Evolutionary conservation across 2,888 invertebrate genomes (phyloP).

Genomic region (Girardia tigrina): DNA sequence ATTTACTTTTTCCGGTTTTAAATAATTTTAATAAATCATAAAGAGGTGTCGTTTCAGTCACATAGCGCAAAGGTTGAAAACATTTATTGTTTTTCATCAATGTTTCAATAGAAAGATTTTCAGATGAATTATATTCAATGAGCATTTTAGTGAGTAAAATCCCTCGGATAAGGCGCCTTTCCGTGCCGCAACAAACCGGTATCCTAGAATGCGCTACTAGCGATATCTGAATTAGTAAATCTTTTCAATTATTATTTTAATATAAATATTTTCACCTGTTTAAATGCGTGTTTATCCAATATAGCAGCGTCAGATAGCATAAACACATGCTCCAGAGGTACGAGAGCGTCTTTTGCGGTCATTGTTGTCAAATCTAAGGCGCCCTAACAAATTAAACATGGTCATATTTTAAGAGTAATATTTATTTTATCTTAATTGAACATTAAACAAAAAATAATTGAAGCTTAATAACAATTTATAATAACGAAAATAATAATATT

Average conservation of each 20-base stretch:
- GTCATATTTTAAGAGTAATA: background rate
- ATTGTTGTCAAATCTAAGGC: slow-evolving; percentile 31
- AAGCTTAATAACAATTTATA: background rate
- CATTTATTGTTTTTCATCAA: slow-evolving; percentile 40
- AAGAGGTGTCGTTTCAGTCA: slow-evolving; percentile 42
- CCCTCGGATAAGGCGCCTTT: slow-evolving; percentile 41
- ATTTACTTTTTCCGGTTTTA: slow-evolving; percentile 47
- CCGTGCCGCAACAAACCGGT: slow-evolving; percentile 42
- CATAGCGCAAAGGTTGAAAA: slow-evolving; percentile 40
- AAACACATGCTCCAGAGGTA: slow-evolving; percentile 29
- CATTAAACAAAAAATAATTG: background rate
- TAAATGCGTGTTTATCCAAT: background rate
- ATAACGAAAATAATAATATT: background rate
- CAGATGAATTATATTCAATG: slow-evolving; percentile 43
- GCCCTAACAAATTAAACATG: slow-evolving; percentile 21
- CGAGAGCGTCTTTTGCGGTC: slow-evolving; percentile 27
- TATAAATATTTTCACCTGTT: background rate
- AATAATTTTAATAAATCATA: slow-evolving; percentile 48
- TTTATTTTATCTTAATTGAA: background rate
- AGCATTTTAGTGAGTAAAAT: slow-evolving; percentile 45
- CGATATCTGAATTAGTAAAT: slow-evolving; percentile 40
- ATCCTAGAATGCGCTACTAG: slow-evolving; percentile 43
- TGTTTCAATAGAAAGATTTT: slow-evolving; percentile 41
- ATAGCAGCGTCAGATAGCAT: slow-evolving; percentile 25
- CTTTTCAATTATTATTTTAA: background rate